Evolutionary conservation across 2,797 vertebrate genomes (phyloP), one percentile per base, ranked within the genome.

Genomic region (Typhlichthys eigenmanni): DNA sequence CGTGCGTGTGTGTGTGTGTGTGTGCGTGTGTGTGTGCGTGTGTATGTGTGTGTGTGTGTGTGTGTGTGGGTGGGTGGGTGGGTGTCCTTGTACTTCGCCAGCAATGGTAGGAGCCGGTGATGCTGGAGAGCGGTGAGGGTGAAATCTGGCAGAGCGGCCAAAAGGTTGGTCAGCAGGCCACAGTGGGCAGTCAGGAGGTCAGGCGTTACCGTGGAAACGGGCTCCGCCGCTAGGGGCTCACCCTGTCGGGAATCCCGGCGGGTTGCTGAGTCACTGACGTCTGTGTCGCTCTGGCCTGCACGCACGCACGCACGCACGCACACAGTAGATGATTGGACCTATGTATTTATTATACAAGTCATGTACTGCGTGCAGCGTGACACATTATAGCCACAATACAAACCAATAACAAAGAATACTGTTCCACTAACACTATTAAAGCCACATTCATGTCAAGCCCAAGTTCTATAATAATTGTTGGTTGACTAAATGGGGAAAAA

Each of bases 111-210:
- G 71, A 96, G 91, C 64, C 84, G 90, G 65, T 91, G 84, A 56
- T 92, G 89, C 53, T 66, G 85, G 32, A 98, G 78, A 34, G 95
- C 93, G 51, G 58, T 58, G 63, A 91, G 89, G 62, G 95, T 95
- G 69, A 95, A 95, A 64, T 92, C 76, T 24, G 97, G 93, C 80
- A 92, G 79, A 43, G 95, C 84, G 60, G 90, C 82, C 81, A 98
- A 71, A 68, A 99, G 90, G 85, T 96, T 96, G 72, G 91, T 88
- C 66, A 98, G 84, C 79, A 99, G 92, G 79, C 93, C 88, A 29
- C 96, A 98, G 76, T 94, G 68, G 13, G 95, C 95, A 0, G 93
- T 92, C 68, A 97, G 76, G 49, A 98, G 95, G 75, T 93, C 88
- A 3, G 94, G 94, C 9, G 96, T 98, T 76, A 96, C 95, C 73